A percentile compares a stretch with the other conserved stretches of the same genome.
phyloP scores from a whole-genome alignment of 2,888 invertebrate species.

The Oxyscelio sp. region DNA sequence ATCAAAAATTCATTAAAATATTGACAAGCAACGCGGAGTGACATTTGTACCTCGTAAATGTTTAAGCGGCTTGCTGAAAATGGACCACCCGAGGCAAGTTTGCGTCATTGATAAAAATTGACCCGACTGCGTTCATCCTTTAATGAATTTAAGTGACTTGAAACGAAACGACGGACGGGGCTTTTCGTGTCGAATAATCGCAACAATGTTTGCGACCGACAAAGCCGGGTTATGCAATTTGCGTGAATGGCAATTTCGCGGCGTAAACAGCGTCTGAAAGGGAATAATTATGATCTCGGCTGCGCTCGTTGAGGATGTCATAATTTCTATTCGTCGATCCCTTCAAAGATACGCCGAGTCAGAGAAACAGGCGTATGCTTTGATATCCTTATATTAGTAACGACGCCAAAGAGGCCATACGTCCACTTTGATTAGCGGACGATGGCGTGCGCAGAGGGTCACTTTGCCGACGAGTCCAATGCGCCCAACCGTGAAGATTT shows the following conservation, averaged over 20 bases:
- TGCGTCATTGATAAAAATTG: neutral
- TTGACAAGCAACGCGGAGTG: too few relatives aligned
- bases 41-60: too few relatives aligned
- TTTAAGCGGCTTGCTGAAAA: neutral
- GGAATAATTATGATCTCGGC: conserved; percentile 57
- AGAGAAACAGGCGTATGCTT: conserved; percentile 82
- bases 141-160: neutral
- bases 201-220: conserved; percentile 33
- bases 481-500: conserved; percentile 79
- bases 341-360: conserved; percentile 84
- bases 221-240: conserved; percentile 46
- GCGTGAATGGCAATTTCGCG: conserved; percentile 25
- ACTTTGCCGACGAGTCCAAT: conserved; percentile 78
- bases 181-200: conserved; percentile 4
- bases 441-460: conserved; percentile 80
- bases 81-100: neutral
- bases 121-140: neutral
- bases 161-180: conserved; percentile 2
- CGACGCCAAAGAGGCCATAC: conserved; percentile 80
- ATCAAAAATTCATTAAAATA: too few relatives aligned
- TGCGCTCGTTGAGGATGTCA: conserved; percentile 75
- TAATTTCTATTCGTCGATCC: conserved; percentile 86
- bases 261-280: conserved; percentile 49
- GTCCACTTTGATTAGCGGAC: conserved; percentile 86
- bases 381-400: conserved; percentile 85